A percentile compares a stretch with the other conserved stretches of the same genome.
Evolutionary conservation across 2,113 vertebrate genomes (phyloP).

Genomic region (Heterotis niloticus): DNA sequence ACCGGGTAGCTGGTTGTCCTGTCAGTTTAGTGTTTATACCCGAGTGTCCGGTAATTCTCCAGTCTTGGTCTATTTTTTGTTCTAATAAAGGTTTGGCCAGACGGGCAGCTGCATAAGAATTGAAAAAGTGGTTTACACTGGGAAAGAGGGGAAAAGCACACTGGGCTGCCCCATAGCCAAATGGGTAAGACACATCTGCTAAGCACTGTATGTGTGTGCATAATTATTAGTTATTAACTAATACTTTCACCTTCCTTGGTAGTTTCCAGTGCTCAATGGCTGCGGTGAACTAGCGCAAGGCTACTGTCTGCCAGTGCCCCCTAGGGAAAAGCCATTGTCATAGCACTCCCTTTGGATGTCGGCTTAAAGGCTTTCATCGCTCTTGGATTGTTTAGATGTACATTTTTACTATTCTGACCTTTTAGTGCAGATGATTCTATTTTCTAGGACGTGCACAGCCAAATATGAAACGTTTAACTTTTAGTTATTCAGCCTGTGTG

Average conservation of each 20-base stretch:
- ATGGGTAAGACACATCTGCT: constrained; percentile 76
- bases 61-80: constrained; percentile 45
- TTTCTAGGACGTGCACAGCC: too few relatives aligned
- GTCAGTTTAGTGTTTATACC: not conserved
- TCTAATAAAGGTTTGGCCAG: constrained; percentile 76
- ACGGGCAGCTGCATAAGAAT: constrained; percentile 89
- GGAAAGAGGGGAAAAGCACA: constrained; percentile 96
- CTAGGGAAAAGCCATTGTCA: not conserved
- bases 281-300: not conserved
- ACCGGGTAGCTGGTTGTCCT: not conserved
- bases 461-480: not conserved
- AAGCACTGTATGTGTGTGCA: not conserved
- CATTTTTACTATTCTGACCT: too few relatives aligned
- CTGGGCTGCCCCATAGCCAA: constrained; percentile 98
- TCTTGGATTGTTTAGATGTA: too few relatives aligned
- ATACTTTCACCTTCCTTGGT: not conserved
- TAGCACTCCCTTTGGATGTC: not conserved
- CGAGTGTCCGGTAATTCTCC: not conserved
- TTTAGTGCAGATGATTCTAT: too few relatives aligned
- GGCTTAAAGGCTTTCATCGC: too few relatives aligned
- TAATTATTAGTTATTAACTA: constrained; percentile 1
- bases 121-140: constrained; percentile 92
- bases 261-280: not conserved
- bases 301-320: constrained; percentile 12
- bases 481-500: not conserved